Base-by-base conservation (phyloP, 2,888 invertebrate species). In the Caenorhabditis sulstoni region DNA sequence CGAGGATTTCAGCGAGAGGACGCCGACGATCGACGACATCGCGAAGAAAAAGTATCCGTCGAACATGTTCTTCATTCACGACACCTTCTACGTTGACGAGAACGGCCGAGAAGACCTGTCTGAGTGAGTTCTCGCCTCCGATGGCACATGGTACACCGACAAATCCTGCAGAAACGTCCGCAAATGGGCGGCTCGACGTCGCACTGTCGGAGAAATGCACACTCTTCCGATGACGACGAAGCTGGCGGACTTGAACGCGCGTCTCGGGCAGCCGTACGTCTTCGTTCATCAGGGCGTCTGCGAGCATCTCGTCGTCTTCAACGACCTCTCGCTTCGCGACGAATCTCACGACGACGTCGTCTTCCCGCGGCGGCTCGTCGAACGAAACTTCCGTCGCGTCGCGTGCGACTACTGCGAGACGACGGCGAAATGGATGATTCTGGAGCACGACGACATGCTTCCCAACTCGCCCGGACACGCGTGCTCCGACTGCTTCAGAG, bases 211-310 rank as follows among this genome's bases (percentile, higher is more conserved):
- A 7, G 89, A 92, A 88, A 92, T 57, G 91, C 91, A 16, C 91
- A 90, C 8, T 64, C 66, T 45, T 82, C 87, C 66, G 50, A 71
- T 35, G 53, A 65, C 5, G 58, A 75, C 57, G 20, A 79, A 78
- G 65, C 55, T 94, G 53, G 84, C 90, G n/a, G 92, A 93, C 82
- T 90, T 94, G 18, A 91, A 88, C 8, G 90, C 93, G 4, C 91
- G 92, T 50, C 89, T 94, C 8, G 94, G 94, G 0, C 93, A 93
- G 88, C 94, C 94, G 0, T 94, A 94, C 93, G 93, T 97, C 0
- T 97, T 95, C 92, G 93, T 94, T 77, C 97, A 97, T 91, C 95
- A 95, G 91, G 96, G 95, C 9, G 93, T 94, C 89, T 97, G 97
- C 91, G 96, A 97, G 91, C 97, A 97, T 91, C 90, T 96, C 3